Conservation (phyloP, 2,113 vertebrate species). For the Heterochromis multidens region DNA sequence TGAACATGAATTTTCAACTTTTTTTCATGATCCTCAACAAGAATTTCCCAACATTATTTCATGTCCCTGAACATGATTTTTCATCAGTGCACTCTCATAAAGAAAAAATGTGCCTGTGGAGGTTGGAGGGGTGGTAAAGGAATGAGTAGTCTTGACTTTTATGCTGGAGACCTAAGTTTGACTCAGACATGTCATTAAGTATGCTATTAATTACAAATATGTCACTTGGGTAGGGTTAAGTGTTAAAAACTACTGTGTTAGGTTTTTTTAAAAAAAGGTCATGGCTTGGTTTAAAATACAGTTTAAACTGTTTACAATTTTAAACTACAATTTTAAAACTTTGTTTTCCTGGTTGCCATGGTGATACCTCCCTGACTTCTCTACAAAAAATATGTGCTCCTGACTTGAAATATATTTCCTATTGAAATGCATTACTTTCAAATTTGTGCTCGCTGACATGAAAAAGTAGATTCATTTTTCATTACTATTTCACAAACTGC, state of each 20-base stretch:
- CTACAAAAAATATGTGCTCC: background rate
- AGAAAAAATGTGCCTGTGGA: too few species aligned
- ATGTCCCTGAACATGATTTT: too few species aligned
- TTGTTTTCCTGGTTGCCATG: background rate
- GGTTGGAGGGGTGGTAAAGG: background rate
- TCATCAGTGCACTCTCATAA: too few species aligned
- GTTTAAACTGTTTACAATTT: too few species aligned
- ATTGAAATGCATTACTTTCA: background rate
- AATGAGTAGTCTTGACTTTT: background rate
- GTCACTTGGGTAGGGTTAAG: background rate
- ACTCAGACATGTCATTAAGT: background rate
- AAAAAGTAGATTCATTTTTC: background rate
- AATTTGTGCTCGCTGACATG: background rate
- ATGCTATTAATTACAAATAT: background rate
- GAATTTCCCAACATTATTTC: rapidly evolving
- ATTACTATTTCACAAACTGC: too few species aligned
- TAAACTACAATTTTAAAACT: too few species aligned
- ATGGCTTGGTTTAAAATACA: too few species aligned
- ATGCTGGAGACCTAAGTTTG: background rate
- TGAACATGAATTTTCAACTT: background rate
- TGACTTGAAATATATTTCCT: background rate
- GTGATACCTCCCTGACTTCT: background rate
- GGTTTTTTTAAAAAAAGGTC: background rate
- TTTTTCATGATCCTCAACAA: background rate
- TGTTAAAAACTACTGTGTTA: background rate